Percentiles rank a stretch among this genome's conserved stretches.
Evolutionary conservation across 2,888 invertebrate genomes (phyloP).

Genomic region (Apotomis betuletana): DNA sequence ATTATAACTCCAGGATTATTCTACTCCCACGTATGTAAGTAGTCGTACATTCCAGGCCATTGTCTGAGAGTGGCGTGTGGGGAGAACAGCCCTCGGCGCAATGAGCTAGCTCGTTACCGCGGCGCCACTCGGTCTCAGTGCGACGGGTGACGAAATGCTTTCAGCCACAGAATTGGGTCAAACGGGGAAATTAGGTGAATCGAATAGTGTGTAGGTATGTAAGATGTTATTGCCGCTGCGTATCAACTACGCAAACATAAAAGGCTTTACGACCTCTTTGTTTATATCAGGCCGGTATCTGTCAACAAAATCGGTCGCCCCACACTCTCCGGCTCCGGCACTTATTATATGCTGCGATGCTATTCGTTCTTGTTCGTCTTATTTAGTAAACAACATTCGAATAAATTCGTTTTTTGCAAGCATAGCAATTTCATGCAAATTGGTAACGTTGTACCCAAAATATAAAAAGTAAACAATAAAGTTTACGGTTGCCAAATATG

Average conservation of each 20-base stretch:
- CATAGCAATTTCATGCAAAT: too few species aligned
- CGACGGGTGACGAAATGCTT: conserved; percentile 44
- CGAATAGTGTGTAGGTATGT: conserved; percentile 13
- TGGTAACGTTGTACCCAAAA: too few species aligned
- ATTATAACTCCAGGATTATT: background rate
- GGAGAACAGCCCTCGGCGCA: conserved; percentile 33
- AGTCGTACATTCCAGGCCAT: conserved; percentile 28
- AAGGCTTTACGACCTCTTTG: conserved; percentile 13
- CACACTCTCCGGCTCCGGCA: too few species aligned
- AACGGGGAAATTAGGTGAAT: conserved; percentile 28
- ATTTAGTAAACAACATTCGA: too few species aligned
- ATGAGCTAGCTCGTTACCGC: conserved; percentile 45
- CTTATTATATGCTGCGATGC: too few species aligned
- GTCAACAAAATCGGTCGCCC: too few species aligned
- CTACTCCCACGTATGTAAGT: conserved; percentile 15
- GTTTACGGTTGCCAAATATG: too few species aligned
- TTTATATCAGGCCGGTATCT: conserved; percentile 3
- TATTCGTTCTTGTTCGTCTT: too few species aligned
- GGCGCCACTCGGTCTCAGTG: conserved; percentile 67
- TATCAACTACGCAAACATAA: conserved; percentile 13
- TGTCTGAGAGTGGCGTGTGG: conserved; percentile 19
- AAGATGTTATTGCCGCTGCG: conserved; percentile 23
- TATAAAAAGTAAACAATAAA: too few species aligned
- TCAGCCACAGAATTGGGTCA: conserved; percentile 44
- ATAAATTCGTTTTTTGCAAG: too few species aligned